Evolutionary conservation across 1,140 invertebrate genomes (phyloP), one percentile per base, ranked within the genome.

Genomic region (Drosophila nannoptera): DNA sequence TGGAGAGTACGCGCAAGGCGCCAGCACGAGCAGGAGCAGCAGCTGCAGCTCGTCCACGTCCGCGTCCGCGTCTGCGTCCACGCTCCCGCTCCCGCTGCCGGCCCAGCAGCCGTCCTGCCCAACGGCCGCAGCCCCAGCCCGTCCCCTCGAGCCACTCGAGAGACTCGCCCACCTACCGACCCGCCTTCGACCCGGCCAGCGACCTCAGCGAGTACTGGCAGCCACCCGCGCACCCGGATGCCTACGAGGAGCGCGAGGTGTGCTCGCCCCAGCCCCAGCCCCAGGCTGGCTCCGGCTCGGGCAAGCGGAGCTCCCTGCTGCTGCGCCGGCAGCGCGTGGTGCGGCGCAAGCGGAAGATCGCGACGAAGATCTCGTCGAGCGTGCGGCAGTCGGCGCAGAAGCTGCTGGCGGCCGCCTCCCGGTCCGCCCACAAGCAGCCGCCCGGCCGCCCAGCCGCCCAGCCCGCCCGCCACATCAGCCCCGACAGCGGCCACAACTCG

Each of bases 401-500:
- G 63, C 54, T 87, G 5, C 60, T 88, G 4, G 73, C 84, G 0
- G 78, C 78, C 0, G 71, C 73, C 42, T 53, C 72, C 7, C 60
- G 65, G 4, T 76, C 75, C 2, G 58, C 63, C 14, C 70, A 61
- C 12, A 73, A 87, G 64, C 22, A 22, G 22, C 22, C 22, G 22
- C 22, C 22, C 22, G 3, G 22, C 22, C 22, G 22, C 22, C 22
- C 22, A 22, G 22, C 46, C 55, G 9, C 63, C 54, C 7, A 42
- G 12, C 29, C 6, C 58, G 9, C 46, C 7, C 3, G 3, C 22
- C 81, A 88, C 70, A 75, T 89, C 5, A 89, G 88, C 16, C 88
- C 88, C 36, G 88, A 89, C 65, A 89, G 88, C 36, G 88, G 88
- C 1, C 87, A 88, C 69, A 89, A 89, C 52, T 89, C 88, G 16